These are phyloP conservation scores for Porites lobata DNA, from an alignment of 92 coral and sea anemone species.

Conservation along the genomic window DNA sequence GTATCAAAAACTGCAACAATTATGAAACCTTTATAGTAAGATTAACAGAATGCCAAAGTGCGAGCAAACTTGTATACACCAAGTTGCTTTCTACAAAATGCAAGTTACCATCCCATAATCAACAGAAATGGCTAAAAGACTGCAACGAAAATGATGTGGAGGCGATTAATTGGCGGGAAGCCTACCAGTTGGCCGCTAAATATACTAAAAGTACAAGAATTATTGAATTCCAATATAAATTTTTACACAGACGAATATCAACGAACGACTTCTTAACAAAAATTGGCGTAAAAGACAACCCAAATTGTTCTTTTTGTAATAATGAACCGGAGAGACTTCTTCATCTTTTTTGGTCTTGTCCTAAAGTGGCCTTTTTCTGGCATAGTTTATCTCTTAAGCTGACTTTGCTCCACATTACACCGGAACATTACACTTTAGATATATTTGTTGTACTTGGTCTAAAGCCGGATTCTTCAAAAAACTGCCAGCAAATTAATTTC, in stretches of 20 bases:
- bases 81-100: too few species aligned
- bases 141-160: constrained; percentile 6
- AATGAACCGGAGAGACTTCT: not conserved
- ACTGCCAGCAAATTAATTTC: not conserved
- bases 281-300: constrained; percentile 28
- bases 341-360: not conserved
- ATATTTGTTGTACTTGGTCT: not conserved
- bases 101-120: too few species aligned
- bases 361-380: not conserved
- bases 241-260: constrained; percentile 26
- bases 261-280: constrained; percentile 26
- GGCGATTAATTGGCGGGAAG: not conserved
- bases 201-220: constrained; percentile 14
- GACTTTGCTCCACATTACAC: not conserved
- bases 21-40: too few species aligned
- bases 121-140: too few species aligned
- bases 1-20: too few species aligned
- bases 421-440: not conserved
- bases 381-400: not conserved
- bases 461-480: not conserved
- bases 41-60: too few species aligned
- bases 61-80: too few species aligned
- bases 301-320: constrained; percentile 26
- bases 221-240: constrained; percentile 20
- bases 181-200: constrained; percentile 25